Evolutionary conservation across 2,888 invertebrate species (phyloP), one percentile per base, ranked within the genome.

Genomic region (Ganaspis brasiliensis): DNA sequence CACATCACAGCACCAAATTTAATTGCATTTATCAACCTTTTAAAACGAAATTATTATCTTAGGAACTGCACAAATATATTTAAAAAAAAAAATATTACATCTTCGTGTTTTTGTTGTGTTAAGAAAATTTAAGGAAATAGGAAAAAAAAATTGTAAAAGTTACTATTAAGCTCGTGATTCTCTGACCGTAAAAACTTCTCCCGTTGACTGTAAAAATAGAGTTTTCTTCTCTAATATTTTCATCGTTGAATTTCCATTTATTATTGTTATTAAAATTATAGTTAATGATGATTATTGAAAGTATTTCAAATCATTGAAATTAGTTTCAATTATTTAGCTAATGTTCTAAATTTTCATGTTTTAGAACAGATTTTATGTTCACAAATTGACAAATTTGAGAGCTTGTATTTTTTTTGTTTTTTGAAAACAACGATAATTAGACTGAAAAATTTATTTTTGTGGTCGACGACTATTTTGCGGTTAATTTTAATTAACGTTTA

Each of bases 1-100:
- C 14, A 37, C 63, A 63, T 8, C 12, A 40, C 37, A 37, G 37
- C 40, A 40, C 63, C 40, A 12, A 63, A 63, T 10, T 24, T 0
- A 19, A 40, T 40, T 37, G 40, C 63, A 63, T 63, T 63, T 40
- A 21, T 19, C 4, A 19, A 52, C 19, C 1, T 31, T 52, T 19
- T 40, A 14, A 37, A 63, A 63, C 12, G 14, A 40, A 4, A 37
- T 61, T 16, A 37, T 61, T 19, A 16, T 40, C 16, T 40, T 40
- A 40, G 40, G 14, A 63, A 14, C 40, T 21, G 63, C 63, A 63
- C 63, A 63, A 19, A 21, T 40, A 63, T 40, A 49, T 40, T 12
- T 8, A 40, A 2, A 40, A 12, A 40, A 12, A 40, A 12, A 40
- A 1, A 8, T 40, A 8, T 40, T 2, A 1, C 16, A 52, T 8